These are phyloP conservation scores for Paramormyrops kingsleyae DNA, from an alignment of 2,113 vertebrate species.

Conservation along the genomic window DNA sequence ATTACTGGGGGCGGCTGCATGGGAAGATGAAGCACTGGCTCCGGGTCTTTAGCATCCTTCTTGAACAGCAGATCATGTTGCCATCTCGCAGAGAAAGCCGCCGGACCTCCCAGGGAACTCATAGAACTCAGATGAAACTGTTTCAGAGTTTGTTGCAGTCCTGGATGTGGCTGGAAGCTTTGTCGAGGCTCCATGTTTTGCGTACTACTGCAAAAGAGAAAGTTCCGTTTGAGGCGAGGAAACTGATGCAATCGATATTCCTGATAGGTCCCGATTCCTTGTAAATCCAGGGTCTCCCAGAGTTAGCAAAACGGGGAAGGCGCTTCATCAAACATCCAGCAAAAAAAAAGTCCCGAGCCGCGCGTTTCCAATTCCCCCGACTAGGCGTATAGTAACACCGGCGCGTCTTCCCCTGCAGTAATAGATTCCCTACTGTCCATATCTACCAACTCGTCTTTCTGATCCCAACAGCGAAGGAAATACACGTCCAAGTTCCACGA, in stretches of 20 bases:
- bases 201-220: slow-evolving; percentile 46
- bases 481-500: slow-evolving; percentile 25
- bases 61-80: slow-evolving; percentile 91
- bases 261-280: slow-evolving; percentile 33
- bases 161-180: slow-evolving; percentile 97
- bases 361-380: slow-evolving; percentile 26
- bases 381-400: slow-evolving; percentile 39
- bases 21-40: slow-evolving; percentile 71
- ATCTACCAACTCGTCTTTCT: slow-evolving; percentile 25
- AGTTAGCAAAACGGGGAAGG: slow-evolving; percentile 26
- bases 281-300: slow-evolving; percentile 50
- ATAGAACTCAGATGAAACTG: slow-evolving; percentile 99
- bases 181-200: slow-evolving; percentile 79
- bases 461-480: slow-evolving; percentile 39
- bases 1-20: slow-evolving; percentile 80
- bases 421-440: slow-evolving; percentile 53
- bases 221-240: slow-evolving; percentile 36
- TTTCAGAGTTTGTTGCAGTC: slow-evolving; percentile 97
- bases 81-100: slow-evolving; percentile 95
- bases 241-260: slow-evolving; percentile 25
- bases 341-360: slow-evolving; percentile 26
- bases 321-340: slow-evolving; percentile 60
- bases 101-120: slow-evolving; percentile 94
- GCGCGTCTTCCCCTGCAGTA: slow-evolving; percentile 47
- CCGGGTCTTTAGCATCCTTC: slow-evolving; percentile 90